Conservation (phyloP, 2,888 invertebrate species). For the Ichneumon xanthorius region DNA sequence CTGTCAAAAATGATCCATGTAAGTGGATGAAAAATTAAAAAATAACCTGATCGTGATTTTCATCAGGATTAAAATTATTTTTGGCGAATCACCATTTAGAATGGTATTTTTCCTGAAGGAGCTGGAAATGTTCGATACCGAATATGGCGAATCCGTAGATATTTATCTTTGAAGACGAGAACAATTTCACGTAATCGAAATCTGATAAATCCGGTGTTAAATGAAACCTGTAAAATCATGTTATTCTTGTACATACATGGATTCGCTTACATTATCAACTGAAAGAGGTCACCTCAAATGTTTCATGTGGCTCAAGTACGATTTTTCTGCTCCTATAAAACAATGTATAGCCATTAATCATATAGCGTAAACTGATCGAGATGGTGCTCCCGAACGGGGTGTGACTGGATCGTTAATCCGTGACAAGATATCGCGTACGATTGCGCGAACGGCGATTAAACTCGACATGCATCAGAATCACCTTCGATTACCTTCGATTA, state of each 20-base stretch:
- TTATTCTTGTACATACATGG: background rate
- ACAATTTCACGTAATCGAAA: too few relatives aligned
- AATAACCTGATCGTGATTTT: too few relatives aligned
- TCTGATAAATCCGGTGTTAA: too few relatives aligned
- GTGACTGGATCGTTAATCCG: constrained; percentile 44
- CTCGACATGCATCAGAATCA: constrained; percentile 49
- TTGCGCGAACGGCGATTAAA: constrained; percentile 42
- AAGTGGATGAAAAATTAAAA: too few relatives aligned
- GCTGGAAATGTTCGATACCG: too few relatives aligned
- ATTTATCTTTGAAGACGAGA: too few relatives aligned
- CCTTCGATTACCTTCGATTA: constrained; percentile 37
- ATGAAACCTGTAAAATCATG: background rate
- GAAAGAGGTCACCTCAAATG: background rate
- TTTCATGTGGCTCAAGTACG: background rate
- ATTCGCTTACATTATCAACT: background rate
- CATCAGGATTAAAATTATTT: too few relatives aligned
- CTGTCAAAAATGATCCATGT: too few relatives aligned
- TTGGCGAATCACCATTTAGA: too few relatives aligned
- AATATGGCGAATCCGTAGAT: too few relatives aligned
- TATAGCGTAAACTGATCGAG: constrained; percentile 13
- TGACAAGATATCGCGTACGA: constrained; percentile 54
- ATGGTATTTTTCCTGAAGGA: too few relatives aligned
- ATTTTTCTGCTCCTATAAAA: background rate
- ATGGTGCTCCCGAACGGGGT: constrained; percentile 7
- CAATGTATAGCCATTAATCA: constrained; percentile 1